Percentiles rank a stretch among this genome's conserved stretches.
Conservation (phyloP, 2,113 vertebrate species). For the Coturnix japonica region DNA sequence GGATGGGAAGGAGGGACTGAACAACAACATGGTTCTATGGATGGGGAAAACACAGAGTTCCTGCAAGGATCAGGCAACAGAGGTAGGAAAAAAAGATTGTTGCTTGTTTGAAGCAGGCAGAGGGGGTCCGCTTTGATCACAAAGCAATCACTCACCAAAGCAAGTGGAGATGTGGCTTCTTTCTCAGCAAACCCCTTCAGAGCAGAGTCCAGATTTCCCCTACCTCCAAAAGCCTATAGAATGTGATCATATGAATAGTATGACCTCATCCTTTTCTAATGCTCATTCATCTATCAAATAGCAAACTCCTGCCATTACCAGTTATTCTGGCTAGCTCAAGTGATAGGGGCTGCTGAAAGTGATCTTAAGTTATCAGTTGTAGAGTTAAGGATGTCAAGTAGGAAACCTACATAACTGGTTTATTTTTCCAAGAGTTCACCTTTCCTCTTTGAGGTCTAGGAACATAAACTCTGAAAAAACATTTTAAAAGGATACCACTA, state of each 20-base stretch:
- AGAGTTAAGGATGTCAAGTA: not conserved
- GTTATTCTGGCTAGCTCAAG: constrained; percentile 35
- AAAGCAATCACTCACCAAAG: too few relatives aligned
- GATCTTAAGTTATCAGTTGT: constrained; percentile 34
- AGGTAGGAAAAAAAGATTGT: not conserved
- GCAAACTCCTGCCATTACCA: constrained; percentile 25
- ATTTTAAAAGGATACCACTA: constrained; percentile 12
- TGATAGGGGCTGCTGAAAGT: constrained; percentile 13
- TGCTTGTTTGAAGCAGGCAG: not conserved
- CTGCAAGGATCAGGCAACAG: not conserved
- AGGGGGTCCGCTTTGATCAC: not conserved
- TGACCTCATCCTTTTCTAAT: constrained; percentile 21
- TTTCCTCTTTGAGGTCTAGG: constrained; percentile 20
- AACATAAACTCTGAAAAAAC: constrained; percentile 25
- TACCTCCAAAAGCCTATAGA: not conserved
- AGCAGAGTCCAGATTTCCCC: not conserved
- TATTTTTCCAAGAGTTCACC: not conserved
- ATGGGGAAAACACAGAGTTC: not conserved
- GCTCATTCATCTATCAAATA: not conserved
- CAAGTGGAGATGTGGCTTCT: too few relatives aligned
- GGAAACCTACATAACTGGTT: constrained; percentile 5
- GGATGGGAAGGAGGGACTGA: not conserved
- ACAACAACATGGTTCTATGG: not conserved
- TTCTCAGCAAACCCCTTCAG: too few relatives aligned
- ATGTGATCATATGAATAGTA: not conserved